Conservation (phyloP, 2,797 vertebrate species). For the Pseudocheirus occidentalis region DNA sequence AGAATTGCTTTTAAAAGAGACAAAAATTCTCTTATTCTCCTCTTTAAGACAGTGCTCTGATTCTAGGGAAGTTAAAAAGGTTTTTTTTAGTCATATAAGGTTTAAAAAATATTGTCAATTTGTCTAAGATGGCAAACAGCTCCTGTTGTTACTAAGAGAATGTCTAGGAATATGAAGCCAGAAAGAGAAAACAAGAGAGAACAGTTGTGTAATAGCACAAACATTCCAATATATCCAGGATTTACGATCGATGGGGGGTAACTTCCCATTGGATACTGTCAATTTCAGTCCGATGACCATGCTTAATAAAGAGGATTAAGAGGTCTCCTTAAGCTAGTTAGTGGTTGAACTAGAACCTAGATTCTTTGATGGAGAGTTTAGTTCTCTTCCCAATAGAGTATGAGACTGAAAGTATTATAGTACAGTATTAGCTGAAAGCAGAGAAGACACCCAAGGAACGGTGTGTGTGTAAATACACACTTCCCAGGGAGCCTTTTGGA, state of each 20-base stretch:
- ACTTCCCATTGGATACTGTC: neutral
- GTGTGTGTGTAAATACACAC: neutral
- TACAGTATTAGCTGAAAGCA: neutral
- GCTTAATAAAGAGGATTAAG: neutral
- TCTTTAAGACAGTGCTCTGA: slow-evolving; percentile 73
- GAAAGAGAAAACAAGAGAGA: slow-evolving; percentile 44
- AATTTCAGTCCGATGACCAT: slow-evolving; percentile 40
- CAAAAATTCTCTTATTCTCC: slow-evolving; percentile 75
- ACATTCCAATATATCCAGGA: neutral
- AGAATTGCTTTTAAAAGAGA: slow-evolving; percentile 77
- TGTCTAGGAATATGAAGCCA: slow-evolving; percentile 76
- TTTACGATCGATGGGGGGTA: neutral
- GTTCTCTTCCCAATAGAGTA: no score
- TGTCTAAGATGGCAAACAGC: slow-evolving; percentile 77
- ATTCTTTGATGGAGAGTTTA: no score
- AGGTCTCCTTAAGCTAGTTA: no score
- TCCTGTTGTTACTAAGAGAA: slow-evolving; percentile 72
- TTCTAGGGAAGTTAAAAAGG: slow-evolving; percentile 70
- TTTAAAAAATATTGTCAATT: slow-evolving; percentile 70
- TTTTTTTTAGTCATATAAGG: slow-evolving; percentile 79
- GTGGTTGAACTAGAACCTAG: no score
- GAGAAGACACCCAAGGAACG: neutral
- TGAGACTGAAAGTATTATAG: no score
- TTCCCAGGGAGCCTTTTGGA: neutral
- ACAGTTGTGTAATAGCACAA: slow-evolving; percentile 13